Percentiles rank a stretch among this genome's conserved stretches.
These are phyloP conservation scores for Catharus ustulatus DNA, from an alignment of 2,797 vertebrate genomes.

Conservation along the genomic window DNA sequence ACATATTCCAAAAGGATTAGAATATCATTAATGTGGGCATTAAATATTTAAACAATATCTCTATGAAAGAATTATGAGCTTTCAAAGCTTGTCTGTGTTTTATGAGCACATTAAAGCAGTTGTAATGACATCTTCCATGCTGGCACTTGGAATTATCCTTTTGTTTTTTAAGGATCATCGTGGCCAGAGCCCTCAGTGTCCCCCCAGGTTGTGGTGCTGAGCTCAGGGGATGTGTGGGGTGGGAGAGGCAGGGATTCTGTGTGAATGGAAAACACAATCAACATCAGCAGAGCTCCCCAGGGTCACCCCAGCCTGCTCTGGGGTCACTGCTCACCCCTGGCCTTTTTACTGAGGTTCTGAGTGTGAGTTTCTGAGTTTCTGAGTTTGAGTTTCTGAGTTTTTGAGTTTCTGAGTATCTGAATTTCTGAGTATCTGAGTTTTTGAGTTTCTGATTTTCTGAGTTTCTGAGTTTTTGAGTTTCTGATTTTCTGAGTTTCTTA, in stretches of 20 bases:
- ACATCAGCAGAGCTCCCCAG: neutral
- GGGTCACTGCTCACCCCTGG: too few species aligned
- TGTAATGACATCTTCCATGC: neutral
- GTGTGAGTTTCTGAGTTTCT: too few species aligned
- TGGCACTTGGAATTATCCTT: neutral
- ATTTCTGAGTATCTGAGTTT: too few species aligned
- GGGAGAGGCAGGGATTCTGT: neutral
- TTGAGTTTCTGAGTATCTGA: too few species aligned
- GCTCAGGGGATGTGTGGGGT: neutral
- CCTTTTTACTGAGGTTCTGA: too few species aligned
- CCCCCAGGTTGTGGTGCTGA: neutral
- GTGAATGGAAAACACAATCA: accelerated
- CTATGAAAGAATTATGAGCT: conserved; percentile 49
- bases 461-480: too few species aligned
- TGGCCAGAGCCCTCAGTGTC: neutral
- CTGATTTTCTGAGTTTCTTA: too few species aligned
- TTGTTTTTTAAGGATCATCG: neutral
- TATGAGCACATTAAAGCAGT: conserved; percentile 10
- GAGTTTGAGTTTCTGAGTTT: too few species aligned
- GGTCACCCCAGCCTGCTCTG: too few species aligned
- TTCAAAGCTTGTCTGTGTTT: conserved; percentile 24
- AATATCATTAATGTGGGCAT: conserved; percentile 64
- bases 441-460: too few species aligned
- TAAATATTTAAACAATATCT: conserved; percentile 73
- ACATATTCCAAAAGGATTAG: conserved; percentile 61